phyloP scores from a whole-genome alignment of 2,113 vertebrate genomes.

The Cyprinodon variegatus region DNA sequence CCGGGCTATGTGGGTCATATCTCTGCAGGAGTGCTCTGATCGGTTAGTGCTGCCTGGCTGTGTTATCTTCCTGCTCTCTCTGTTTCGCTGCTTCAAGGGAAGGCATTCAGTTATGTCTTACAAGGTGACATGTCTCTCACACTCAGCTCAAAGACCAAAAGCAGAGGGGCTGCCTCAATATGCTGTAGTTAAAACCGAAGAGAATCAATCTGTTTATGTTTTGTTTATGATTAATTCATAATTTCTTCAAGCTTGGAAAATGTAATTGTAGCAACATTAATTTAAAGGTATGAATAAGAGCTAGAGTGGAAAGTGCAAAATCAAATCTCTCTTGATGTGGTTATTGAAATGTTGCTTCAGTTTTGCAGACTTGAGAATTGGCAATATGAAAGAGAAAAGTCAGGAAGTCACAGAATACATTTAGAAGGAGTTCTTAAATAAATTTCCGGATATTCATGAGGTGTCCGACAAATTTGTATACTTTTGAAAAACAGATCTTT shows the following conservation, averaged over 20 bases:
- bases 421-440: background rate
- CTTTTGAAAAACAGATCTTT: background rate
- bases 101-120: slow-evolving; percentile 68
- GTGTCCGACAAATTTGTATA: background rate
- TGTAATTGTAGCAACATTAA: slow-evolving; percentile 30
- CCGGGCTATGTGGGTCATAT: slow-evolving; percentile 80
- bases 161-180: slow-evolving; percentile 30
- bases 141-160: slow-evolving; percentile 57
- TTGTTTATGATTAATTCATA: slow-evolving; percentile 61
- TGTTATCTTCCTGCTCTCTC: slow-evolving; percentile 72
- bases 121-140: slow-evolving; percentile 70
- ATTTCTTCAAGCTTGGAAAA: slow-evolving; percentile 19
- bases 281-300: slow-evolving; percentile 9
- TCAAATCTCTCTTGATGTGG: slow-evolving; percentile 19
- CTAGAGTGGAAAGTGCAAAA: slow-evolving; percentile 13
- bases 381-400: background rate
- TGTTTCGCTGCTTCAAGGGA: slow-evolving; percentile 73
- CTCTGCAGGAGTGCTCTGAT: slow-evolving; percentile 79
- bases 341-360: background rate
- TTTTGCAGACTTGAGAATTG: background rate
- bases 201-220: slow-evolving; percentile 52
- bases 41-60: slow-evolving; percentile 79
- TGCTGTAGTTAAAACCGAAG: slow-evolving; percentile 47
- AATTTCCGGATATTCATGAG: background rate
- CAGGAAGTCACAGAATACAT: background rate